Conservation (phyloP, 1,140 invertebrate species). For the Laupala kohalensis region DNA sequence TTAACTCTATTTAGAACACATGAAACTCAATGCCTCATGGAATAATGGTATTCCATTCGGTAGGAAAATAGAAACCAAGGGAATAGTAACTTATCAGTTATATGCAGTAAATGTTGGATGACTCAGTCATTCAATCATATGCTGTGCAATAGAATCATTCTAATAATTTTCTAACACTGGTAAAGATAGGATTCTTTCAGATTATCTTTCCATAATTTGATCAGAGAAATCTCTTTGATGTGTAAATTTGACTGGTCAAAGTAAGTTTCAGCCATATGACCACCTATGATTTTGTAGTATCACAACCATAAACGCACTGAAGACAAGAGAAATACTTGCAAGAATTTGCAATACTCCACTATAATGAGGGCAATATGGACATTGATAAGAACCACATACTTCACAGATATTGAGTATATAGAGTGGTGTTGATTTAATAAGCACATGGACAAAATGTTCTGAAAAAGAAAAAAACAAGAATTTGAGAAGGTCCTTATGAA, state of each 20-base stretch:
- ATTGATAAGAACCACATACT: constrained; percentile 50
- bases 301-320: not conserved
- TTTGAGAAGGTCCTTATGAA: no score
- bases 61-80: no score
- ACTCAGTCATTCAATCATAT: no score
- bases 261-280: not conserved
- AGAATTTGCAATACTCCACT: constrained; percentile 17
- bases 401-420: constrained; percentile 45
- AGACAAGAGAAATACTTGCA: not conserved
- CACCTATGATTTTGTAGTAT: not conserved
- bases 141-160: no score
- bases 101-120: no score
- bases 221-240: not conserved
- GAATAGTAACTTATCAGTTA: no score
- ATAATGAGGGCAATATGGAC: constrained; percentile 45
- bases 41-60: no score
- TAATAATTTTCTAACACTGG: no score
- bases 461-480: constrained; percentile 19
- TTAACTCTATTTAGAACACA: no score
- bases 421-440: constrained; percentile 40
- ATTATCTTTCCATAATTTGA: no score
- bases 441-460: constrained; percentile 41
- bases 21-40: no score
- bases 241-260: not conserved
- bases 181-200: no score